Percentiles rank a stretch among this genome's conserved stretches.
Conservation (phyloP, 2,888 invertebrate genomes). For the Chaitophorus viminalis region DNA sequence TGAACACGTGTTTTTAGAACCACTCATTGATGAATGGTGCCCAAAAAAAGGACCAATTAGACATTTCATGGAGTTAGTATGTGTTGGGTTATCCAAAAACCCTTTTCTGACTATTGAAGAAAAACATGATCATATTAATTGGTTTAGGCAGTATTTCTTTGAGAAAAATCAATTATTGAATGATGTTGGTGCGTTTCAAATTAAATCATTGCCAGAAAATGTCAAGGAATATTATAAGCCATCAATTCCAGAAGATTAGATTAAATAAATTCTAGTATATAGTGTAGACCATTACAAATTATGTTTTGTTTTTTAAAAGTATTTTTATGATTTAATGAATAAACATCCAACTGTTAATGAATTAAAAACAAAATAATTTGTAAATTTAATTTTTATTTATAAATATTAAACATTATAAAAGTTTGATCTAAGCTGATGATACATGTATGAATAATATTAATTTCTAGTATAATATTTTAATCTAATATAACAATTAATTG, state of each 20-base stretch:
- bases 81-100: slow-evolving; percentile 93
- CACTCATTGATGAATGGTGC: slow-evolving; percentile 87
- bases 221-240: slow-evolving; percentile 55
- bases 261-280: slow-evolving; percentile 5
- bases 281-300: neutral
- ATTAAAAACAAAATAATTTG: neutral
- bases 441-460: too few species aligned
- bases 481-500: too few species aligned
- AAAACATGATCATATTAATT: slow-evolving; percentile 88
- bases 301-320: neutral
- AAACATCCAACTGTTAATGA: neutral
- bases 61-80: slow-evolving; percentile 97
- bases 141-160: slow-evolving; percentile 91
- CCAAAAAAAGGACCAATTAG: slow-evolving; percentile 89
- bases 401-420: neutral
- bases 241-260: slow-evolving; percentile 29
- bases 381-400: neutral
- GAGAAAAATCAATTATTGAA: slow-evolving; percentile 78
- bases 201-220: slow-evolving; percentile 56
- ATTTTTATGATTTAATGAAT: neutral
- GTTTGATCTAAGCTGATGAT: neutral
- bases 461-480: too few species aligned
- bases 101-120: slow-evolving; percentile 87
- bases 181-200: slow-evolving; percentile 71
- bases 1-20: slow-evolving; percentile 93